A percentile compares a stretch with the other conserved stretches of the same genome.
phyloP scores from a whole-genome alignment of 2,888 invertebrate species.

The Xylota segnis region DNA sequence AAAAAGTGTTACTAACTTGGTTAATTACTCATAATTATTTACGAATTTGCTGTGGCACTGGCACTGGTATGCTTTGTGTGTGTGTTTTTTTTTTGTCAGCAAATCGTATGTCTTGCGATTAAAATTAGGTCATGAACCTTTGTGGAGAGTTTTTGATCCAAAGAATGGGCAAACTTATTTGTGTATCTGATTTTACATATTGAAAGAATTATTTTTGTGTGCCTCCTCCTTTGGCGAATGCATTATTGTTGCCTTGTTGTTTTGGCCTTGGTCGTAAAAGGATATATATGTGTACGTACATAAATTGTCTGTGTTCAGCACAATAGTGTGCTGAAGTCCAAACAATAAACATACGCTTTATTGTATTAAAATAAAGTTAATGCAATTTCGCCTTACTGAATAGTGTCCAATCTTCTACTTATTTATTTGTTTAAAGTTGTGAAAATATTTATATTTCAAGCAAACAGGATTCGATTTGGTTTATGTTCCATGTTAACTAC shows the following conservation, averaged over 20 bases:
- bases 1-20: slow-evolving; percentile 12
- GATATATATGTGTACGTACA: neutral
- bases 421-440: too few relatives aligned
- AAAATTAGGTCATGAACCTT: slow-evolving; percentile 68
- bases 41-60: neutral
- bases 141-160: slow-evolving; percentile 12
- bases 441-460: too few relatives aligned
- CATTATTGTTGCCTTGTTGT: neutral
- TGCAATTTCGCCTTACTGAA: too few relatives aligned
- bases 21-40: slow-evolving; percentile 22
- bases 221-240: neutral
- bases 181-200: neutral
- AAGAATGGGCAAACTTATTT: slow-evolving; percentile 7
- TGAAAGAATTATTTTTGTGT: neutral
- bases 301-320: too few relatives aligned
- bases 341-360: too few relatives aligned
- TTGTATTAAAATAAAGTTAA: too few relatives aligned
- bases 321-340: too few relatives aligned
- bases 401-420: too few relatives aligned
- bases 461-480: too few relatives aligned
- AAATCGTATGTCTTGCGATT: slow-evolving; percentile 29
- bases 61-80: neutral
- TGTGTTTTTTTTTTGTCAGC: slow-evolving; percentile 26
- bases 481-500: too few relatives aligned
- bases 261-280: slow-evolving; percentile 1